Evolutionary conservation across 2,888 invertebrate genomes (phyloP).

Genomic region (Emmelina monodactyla): DNA sequence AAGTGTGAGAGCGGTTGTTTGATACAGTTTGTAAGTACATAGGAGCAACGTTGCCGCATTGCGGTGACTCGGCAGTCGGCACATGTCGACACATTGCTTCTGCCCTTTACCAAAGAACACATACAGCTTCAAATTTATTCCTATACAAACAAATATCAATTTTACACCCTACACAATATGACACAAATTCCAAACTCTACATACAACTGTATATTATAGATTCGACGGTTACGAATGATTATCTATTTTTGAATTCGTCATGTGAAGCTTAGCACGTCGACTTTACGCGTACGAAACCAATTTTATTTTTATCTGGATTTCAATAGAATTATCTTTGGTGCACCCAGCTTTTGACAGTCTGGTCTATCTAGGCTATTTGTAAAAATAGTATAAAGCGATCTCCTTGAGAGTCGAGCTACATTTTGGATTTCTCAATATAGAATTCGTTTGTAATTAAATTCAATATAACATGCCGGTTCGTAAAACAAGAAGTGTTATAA

Average conservation of each 20-base stretch:
- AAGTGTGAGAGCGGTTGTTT: background rate
- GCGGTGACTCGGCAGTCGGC: conserved; percentile 57
- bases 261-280: background rate
- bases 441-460: too few relatives aligned
- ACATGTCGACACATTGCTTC: conserved; percentile 53
- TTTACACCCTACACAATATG: background rate
- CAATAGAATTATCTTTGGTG: conserved; percentile 22
- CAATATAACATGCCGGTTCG: too few relatives aligned
- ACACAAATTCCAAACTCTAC: background rate
- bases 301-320: conserved; percentile 11
- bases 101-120: conserved; percentile 42
- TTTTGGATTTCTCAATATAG: too few relatives aligned
- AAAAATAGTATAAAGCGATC: too few relatives aligned
- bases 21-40: conserved; percentile 34
- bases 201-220: too few relatives aligned
- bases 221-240: conserved; percentile 1
- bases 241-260: conserved; percentile 1
- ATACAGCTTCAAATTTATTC: background rate
- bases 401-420: too few relatives aligned
- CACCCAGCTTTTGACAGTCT: conserved; percentile 25
- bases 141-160: background rate
- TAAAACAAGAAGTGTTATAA: too few relatives aligned
- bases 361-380: too few relatives aligned
- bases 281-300: background rate
- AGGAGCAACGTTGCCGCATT: conserved; percentile 56